These are phyloP conservation scores for Amiota communis DNA, from an alignment of 2,888 invertebrate genomes.

Conservation along the genomic window DNA sequence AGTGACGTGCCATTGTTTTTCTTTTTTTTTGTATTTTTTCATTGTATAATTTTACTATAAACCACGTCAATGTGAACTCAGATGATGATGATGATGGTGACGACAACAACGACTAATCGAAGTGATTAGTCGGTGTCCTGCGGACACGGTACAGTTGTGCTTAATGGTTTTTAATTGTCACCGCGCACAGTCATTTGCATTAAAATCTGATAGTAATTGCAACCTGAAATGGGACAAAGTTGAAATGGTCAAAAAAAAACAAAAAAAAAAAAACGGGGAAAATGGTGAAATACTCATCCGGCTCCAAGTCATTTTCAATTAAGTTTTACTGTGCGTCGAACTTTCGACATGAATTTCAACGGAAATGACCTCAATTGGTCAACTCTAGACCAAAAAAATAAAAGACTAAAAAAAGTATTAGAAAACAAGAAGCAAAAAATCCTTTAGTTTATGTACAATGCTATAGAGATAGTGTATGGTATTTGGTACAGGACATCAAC, in stretches of 20 bases:
- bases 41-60: background rate
- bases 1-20: too few relatives aligned
- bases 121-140: background rate
- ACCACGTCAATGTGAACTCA: slow-evolving; percentile 15
- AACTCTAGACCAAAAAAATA: background rate
- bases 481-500: slow-evolving; percentile 13
- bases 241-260: background rate
- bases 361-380: slow-evolving; percentile 13
- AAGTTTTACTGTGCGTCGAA: background rate
- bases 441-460: background rate
- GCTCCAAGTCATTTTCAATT: slow-evolving; percentile 12
- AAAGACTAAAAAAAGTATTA: background rate
- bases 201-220: slow-evolving; percentile 14
- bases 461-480: background rate
- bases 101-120: too few relatives aligned
- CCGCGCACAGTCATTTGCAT: background rate
- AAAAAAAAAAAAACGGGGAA: too few relatives aligned
- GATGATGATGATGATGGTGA: background rate
- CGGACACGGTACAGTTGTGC: slow-evolving; percentile 14
- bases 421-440: slow-evolving; percentile 2
- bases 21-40: background rate
- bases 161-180: slow-evolving; percentile 24
- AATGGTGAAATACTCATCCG: background rate
- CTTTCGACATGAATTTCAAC: slow-evolving; percentile 21
- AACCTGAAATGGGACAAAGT: background rate